These are phyloP conservation scores for Enteromius thamalakanensis DNA, from an alignment of 2,797 vertebrate species.

Conservation along the genomic window DNA sequence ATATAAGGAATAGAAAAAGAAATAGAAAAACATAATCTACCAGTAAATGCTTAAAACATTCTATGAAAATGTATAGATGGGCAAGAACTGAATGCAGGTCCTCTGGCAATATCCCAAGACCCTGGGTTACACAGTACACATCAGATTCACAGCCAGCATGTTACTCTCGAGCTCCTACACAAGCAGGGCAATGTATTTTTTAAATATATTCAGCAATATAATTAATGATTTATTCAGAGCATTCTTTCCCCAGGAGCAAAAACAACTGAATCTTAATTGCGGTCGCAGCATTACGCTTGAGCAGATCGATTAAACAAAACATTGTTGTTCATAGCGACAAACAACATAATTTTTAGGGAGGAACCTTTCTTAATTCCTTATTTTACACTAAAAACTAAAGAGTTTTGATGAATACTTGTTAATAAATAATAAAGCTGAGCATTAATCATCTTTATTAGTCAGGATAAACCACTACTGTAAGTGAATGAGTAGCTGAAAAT, in stretches of 20 bases:
- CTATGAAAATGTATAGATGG: neutral
- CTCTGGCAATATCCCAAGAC: conserved; percentile 3
- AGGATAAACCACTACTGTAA: neutral
- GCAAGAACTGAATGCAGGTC: neutral
- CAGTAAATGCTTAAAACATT: neutral
- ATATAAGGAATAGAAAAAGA: too few species aligned
- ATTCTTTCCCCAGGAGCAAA: neutral
- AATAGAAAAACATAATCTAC: neutral
- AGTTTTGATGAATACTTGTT: neutral
- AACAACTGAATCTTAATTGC: neutral
- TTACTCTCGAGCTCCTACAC: neutral
- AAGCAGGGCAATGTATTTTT: neutral
- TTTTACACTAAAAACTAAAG: neutral
- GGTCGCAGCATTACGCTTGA: neutral
- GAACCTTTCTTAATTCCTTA: neutral
- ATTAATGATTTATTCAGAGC: neutral
- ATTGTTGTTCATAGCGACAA: neutral
- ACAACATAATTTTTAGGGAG: neutral
- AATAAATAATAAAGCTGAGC: too few species aligned
- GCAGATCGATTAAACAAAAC: neutral
- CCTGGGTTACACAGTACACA: neutral
- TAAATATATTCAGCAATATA: neutral
- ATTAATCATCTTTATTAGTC: neutral
- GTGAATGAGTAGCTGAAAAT: neutral
- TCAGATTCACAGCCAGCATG: conserved; percentile 18